These are phyloP conservation scores for Phodopus roborovskii DNA, from an alignment of 2,113 vertebrate species.

Conservation along the genomic window DNA sequence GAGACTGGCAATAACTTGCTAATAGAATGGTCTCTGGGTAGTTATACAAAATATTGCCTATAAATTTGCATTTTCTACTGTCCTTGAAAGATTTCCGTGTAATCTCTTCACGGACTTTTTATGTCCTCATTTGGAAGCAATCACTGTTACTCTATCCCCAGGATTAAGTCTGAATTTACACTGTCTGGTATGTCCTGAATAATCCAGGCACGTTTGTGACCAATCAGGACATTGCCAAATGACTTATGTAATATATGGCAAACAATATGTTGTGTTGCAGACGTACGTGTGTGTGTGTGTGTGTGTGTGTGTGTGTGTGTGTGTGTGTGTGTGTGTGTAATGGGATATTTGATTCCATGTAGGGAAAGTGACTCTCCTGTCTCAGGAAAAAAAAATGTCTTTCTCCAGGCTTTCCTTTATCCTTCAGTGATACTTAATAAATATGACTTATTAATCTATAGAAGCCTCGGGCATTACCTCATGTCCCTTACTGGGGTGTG, in stretches of 20 bases:
- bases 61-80: slow-evolving; percentile 72
- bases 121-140: slow-evolving; percentile 69
- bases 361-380: slow-evolving; percentile 11
- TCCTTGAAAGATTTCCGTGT: slow-evolving; percentile 64
- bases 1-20: slow-evolving; percentile 59
- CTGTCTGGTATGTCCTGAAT: slow-evolving; percentile 31
- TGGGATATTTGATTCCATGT: neutral
- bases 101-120: slow-evolving; percentile 65
- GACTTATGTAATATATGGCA: slow-evolving; percentile 24
- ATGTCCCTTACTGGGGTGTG: neutral
- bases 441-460: neutral
- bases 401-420: neutral
- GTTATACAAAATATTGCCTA: slow-evolving; percentile 53
- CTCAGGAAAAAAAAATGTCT: neutral
- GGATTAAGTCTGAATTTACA: slow-evolving; percentile 67
- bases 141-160: slow-evolving; percentile 54
- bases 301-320: neutral
- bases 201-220: slow-evolving; percentile 53
- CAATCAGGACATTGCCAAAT: slow-evolving; percentile 29
- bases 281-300: neutral
- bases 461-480: neutral
- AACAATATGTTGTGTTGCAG: neutral
- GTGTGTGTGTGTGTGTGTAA: neutral
- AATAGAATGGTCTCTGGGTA: slow-evolving; percentile 65
- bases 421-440: neutral